These are phyloP conservation scores for Perognathus longimembris DNA, from an alignment of 2,113 vertebrate species.

Conservation along the genomic window DNA sequence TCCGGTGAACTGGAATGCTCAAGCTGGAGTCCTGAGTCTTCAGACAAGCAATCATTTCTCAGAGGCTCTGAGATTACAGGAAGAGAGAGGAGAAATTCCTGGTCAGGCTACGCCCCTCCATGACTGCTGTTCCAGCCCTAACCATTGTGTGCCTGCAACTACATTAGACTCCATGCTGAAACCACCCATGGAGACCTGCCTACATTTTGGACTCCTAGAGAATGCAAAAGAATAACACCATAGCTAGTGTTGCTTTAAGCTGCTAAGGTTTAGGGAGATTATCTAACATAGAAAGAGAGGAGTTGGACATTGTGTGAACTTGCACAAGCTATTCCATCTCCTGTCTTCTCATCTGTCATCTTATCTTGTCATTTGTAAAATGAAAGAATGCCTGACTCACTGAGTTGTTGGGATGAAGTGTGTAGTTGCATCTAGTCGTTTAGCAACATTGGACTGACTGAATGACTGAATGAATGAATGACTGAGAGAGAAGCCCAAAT, in stretches of 20 bases:
- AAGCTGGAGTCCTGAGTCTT: neutral
- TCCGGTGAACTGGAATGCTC: neutral
- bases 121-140: neutral
- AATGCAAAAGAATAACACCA: neutral
- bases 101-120: neutral
- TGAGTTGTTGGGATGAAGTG: neutral
- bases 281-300: neutral
- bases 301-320: neutral
- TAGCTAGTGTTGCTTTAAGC: neutral
- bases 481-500: neutral
- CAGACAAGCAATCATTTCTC: neutral
- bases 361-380: neutral
- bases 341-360: neutral
- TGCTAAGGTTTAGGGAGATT: neutral
- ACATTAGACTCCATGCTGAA: neutral
- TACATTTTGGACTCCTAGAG: neutral
- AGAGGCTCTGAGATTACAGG: neutral
- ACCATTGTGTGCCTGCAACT: neutral
- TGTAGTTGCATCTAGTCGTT: neutral
- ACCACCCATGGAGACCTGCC: neutral
- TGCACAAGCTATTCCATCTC: neutral
- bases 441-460: rapidly evolving
- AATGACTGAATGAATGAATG: neutral
- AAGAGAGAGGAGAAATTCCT: neutral
- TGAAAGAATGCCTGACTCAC: neutral